phyloP scores from a whole-genome alignment of 2,113 vertebrate genomes.

The Daphoenositta chrysoptera region DNA sequence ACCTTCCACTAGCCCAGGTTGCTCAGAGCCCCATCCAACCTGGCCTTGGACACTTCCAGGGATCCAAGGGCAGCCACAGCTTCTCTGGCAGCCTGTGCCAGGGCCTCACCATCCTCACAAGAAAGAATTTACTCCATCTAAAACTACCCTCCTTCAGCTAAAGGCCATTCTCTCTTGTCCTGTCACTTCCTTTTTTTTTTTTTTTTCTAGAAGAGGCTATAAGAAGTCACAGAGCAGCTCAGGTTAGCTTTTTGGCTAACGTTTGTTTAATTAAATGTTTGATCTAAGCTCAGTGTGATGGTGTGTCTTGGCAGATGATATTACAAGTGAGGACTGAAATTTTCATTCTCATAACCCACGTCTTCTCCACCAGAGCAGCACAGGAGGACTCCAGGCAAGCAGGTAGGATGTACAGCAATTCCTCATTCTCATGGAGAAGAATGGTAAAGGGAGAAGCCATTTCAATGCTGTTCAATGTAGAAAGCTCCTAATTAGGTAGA shows the following conservation, averaged over 20 bases:
- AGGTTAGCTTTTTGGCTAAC: background rate
- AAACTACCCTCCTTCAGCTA: background rate
- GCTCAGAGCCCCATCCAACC: accelerated
- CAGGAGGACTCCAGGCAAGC: background rate
- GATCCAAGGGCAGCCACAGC: background rate
- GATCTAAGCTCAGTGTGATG: background rate
- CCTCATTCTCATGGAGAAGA: background rate
- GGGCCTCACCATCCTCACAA: accelerated
- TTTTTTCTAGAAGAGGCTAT: background rate
- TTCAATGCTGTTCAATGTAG: background rate
- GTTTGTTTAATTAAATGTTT: background rate
- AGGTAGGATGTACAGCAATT: background rate
- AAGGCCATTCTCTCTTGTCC: background rate
- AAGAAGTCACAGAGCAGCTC: background rate
- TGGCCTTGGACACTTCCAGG: background rate
- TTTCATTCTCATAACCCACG: background rate
- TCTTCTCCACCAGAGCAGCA: background rate
- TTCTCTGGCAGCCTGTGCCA: background rate
- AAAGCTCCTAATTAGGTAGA: background rate
- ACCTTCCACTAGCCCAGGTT: accelerated
- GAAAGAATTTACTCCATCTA: background rate
- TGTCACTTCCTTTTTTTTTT: background rate
- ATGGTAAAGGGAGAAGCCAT: background rate
- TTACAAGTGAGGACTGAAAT: background rate
- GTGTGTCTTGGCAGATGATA: background rate